Evolutionary conservation across 2,797 vertebrate genomes (phyloP).

Genomic region (Intellagama lesueurii): DNA sequence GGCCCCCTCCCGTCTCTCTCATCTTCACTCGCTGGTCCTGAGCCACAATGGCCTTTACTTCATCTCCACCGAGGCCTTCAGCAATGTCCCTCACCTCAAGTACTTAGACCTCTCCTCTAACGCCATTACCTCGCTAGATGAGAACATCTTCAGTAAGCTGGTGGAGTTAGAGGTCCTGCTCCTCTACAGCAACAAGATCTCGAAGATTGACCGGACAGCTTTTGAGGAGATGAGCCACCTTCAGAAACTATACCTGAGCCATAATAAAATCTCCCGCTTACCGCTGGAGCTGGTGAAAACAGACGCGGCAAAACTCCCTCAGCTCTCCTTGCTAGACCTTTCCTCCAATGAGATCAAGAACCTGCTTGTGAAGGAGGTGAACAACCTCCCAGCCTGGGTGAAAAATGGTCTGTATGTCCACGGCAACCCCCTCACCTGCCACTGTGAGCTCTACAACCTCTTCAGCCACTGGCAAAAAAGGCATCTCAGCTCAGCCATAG

Average conservation of each 20-base stretch:
- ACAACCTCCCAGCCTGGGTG: slow-evolving; percentile 89
- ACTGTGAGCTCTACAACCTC: slow-evolving; percentile 91
- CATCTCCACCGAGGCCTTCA: slow-evolving; percentile 92
- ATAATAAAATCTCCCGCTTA: slow-evolving; percentile 92
- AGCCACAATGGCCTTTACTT: slow-evolving; percentile 92
- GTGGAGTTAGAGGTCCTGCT: slow-evolving; percentile 89
- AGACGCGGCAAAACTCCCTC: slow-evolving; percentile 85
- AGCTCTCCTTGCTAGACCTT: slow-evolving; percentile 89
- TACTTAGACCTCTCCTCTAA: slow-evolving; percentile 97
- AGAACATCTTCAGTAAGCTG: slow-evolving; percentile 91
- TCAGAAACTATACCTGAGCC: slow-evolving; percentile 95
- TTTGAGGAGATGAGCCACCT: slow-evolving; percentile 87
- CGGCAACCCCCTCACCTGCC: slow-evolving; percentile 88
- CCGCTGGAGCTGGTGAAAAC: slow-evolving; percentile 90
- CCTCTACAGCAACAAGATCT: slow-evolving; percentile 93
- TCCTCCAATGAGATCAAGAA: slow-evolving; percentile 92
- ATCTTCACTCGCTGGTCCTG: slow-evolving; percentile 92
- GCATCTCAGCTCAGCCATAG: slow-evolving; percentile 88
- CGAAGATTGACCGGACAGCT: slow-evolving; percentile 88
- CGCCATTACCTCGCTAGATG: slow-evolving; percentile 84
- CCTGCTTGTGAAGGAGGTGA: slow-evolving; percentile 84
- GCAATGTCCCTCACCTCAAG: slow-evolving; percentile 85
- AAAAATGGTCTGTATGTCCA: slow-evolving; percentile 95
- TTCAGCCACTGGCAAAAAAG: slow-evolving; percentile 89
- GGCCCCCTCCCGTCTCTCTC: slow-evolving; percentile 83